Conservation (phyloP, 1,140 invertebrate genomes). For the Trachymyrmex septentrionalis region DNA sequence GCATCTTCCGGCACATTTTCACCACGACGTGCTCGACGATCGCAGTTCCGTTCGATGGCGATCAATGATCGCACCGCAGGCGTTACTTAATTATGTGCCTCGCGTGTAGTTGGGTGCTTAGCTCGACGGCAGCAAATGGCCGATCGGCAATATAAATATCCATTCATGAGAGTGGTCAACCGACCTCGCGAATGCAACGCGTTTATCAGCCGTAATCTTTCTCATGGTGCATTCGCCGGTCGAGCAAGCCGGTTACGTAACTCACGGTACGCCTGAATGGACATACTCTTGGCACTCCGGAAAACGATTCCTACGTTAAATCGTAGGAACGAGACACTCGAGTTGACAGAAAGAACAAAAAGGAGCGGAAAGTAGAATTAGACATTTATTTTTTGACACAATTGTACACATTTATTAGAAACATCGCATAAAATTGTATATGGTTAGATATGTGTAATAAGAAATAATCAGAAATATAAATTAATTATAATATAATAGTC, state of each 20-base stretch:
- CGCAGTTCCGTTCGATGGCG: background rate
- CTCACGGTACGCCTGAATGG: conserved; percentile 65
- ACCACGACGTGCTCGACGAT: background rate
- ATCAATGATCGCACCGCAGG: conserved; percentile 12
- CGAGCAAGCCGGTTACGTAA: conserved; percentile 69
- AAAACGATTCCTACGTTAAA: conserved; percentile 66
- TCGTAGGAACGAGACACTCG: conserved; percentile 9
- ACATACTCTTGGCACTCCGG: conserved; percentile 46
- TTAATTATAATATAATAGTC: background rate
- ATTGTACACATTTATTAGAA: background rate
- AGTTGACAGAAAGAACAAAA: background rate
- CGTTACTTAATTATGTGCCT: conserved; percentile 63
- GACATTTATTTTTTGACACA: background rate
- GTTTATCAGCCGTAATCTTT: conserved; percentile 75
- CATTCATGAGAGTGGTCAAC: conserved; percentile 74
- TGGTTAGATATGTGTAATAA: background rate
- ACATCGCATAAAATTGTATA: background rate
- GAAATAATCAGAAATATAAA: background rate
- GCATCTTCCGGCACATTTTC: conserved; percentile 5
- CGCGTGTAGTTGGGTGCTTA: conserved; percentile 22
- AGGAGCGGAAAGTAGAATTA: background rate
- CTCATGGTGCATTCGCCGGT: conserved; percentile 70
- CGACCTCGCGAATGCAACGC: conserved; percentile 74
- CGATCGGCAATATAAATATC: conserved; percentile 70
- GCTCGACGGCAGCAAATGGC: conserved; percentile 28